Evolutionary conservation across 2,888 invertebrate species (phyloP), one percentile per base, ranked within the genome.

Genomic region (Mesoligia furuncula): DNA sequence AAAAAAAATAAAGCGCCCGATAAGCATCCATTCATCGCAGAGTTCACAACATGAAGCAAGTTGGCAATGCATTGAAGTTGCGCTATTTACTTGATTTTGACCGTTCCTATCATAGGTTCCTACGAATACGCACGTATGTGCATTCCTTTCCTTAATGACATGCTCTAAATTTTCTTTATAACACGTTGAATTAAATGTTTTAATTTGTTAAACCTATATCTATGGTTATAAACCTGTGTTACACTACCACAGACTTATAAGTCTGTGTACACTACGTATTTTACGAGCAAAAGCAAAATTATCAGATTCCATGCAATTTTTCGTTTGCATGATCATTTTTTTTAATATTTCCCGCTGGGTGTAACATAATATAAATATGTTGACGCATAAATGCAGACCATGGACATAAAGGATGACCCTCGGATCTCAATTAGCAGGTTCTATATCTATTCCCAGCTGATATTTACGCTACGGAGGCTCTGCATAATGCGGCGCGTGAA

Each of bases 371-470:
- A 24, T 64, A n/a, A 75, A 42, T 31, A 31, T 36, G 13, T 61
- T 39, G 0, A 61, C 17, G 51, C 51, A 31, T 17, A 45, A 8
- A 42, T 17, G n/a, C n/a, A n/a, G 15, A 36, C 17, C 31, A 20
- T 65, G 48, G n/a, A 27, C 36, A 45, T 9, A 65, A n/a, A 42
- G 39, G 54, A 42, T 31, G 51, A 31, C 36, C 64, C 20, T 54
- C 39, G 17, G 4, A 6, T 3, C 83, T 57, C 73, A 85, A 59
- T 83, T 42, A 83, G 57, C 83, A 65, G 59, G 42, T 20, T 79
- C 64, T 73, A 57, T 73, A 83, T 84, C 84, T 84, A 86, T 86
- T 84, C 39, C 67, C 36, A 83, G 73, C 77, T 74, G 68, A 77
- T 85, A 79, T 82, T 82, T 71, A 79, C 81, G 79, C 70, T 76